phyloP scores from a whole-genome alignment of 2,113 vertebrate species.

The Piprites chloris region DNA sequence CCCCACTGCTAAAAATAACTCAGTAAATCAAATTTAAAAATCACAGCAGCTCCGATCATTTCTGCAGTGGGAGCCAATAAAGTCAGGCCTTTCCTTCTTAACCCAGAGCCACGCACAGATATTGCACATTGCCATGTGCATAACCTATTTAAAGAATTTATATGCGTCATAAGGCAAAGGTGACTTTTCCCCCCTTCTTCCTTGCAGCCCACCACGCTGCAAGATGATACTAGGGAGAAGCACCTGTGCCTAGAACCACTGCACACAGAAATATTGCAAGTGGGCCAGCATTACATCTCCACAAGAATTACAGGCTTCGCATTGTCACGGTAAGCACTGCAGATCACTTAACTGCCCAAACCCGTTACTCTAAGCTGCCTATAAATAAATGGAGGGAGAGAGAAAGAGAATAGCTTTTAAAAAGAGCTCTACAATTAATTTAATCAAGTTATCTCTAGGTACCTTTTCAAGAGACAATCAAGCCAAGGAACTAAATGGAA shows the following conservation, averaged over 20 bases:
- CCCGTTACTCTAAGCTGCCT: conserved; percentile 34
- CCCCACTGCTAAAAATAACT: conserved; percentile 53
- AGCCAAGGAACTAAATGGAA: conserved; percentile 45
- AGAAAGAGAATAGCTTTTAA: conserved; percentile 15
- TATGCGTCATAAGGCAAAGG: conserved; percentile 35
- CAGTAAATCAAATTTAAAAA: conserved; percentile 13
- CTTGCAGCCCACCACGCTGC: conserved; percentile 2
- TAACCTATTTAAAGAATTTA: conserved; percentile 54
- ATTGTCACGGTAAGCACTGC: background rate
- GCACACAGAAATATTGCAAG: background rate
- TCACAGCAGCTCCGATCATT: conserved; percentile 2
- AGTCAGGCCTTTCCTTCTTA: conserved; percentile 35
- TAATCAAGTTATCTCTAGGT: conserved; percentile 52
- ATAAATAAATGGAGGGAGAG: conserved; percentile 48
- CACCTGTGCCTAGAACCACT: conserved; percentile 8
- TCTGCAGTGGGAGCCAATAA: conserved; percentile 44
- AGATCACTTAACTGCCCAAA: conserved; percentile 44
- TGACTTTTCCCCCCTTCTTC: conserved; percentile 29
- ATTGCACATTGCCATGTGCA: conserved; percentile 46
- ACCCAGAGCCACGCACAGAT: background rate
- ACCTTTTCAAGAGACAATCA: conserved; percentile 37
- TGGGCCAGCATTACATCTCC: background rate
- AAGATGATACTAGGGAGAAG: background rate
- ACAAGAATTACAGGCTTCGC: background rate
- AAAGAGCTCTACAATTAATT: conserved; percentile 54